phyloP scores from a whole-genome alignment of 1,140 invertebrate species.

The Homalodisca vitripennis region DNA sequence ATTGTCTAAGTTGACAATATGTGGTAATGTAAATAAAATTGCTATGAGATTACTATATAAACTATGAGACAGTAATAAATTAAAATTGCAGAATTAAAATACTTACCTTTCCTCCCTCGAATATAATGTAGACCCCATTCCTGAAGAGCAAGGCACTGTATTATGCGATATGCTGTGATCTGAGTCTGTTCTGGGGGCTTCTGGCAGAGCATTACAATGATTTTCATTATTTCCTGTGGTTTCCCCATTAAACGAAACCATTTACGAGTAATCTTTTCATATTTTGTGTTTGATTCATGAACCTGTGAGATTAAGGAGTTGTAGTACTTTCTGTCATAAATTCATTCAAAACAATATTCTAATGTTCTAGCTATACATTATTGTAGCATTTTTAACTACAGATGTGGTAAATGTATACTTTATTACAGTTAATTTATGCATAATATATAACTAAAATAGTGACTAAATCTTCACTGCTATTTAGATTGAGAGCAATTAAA shows the following conservation, averaged over 20 bases:
- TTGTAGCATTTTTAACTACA: too few relatives aligned
- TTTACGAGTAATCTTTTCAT: slow-evolving; percentile 13
- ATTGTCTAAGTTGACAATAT: too few relatives aligned
- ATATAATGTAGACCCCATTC: slow-evolving; percentile 17
- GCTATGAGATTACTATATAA: not conserved
- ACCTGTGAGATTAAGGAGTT: too few relatives aligned
- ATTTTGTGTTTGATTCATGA: slow-evolving; percentile 2
- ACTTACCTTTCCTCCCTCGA: slow-evolving; percentile 1
- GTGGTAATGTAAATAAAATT: too few relatives aligned
- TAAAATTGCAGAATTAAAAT: not conserved
- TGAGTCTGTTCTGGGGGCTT: not conserved
- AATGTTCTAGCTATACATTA: too few relatives aligned
- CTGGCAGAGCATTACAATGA: not conserved
- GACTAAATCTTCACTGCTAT: too few relatives aligned
- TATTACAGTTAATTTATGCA: too few relatives aligned
- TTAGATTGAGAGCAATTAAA: too few relatives aligned
- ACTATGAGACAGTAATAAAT: not conserved
- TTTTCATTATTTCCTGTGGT: slow-evolving; percentile 2
- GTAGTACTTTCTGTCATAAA: too few relatives aligned
- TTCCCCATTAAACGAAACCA: slow-evolving; percentile 7
- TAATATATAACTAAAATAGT: too few relatives aligned
- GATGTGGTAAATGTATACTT: too few relatives aligned
- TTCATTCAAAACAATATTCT: too few relatives aligned
- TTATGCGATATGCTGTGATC: not conserved
- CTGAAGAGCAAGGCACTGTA: not conserved